Conservation (phyloP, 2,888 invertebrate genomes). For the Andricus curvator region DNA sequence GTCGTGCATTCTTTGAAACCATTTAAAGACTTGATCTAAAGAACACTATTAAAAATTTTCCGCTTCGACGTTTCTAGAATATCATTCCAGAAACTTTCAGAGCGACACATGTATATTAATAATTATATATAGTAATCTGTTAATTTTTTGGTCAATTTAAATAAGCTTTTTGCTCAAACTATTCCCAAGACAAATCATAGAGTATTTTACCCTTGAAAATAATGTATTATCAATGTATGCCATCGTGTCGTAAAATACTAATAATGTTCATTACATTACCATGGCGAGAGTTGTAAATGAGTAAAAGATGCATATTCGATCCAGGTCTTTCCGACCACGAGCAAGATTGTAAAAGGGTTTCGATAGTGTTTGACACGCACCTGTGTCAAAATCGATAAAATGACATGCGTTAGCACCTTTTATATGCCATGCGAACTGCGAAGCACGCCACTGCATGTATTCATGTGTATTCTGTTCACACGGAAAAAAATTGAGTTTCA, state of each 20-base stretch:
- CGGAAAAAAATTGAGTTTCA: too few relatives aligned
- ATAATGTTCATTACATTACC: neutral
- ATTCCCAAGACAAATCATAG: neutral
- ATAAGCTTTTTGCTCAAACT: too few relatives aligned
- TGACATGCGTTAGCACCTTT: neutral
- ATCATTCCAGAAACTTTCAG: too few relatives aligned
- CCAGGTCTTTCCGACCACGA: neutral
- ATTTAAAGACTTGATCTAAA: too few relatives aligned
- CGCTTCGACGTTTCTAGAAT: too few relatives aligned
- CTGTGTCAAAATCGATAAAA: neutral
- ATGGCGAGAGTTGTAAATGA: neutral
- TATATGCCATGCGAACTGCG: neutral
- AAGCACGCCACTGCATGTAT: neutral
- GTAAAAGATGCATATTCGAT: neutral
- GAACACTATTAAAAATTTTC: too few relatives aligned
- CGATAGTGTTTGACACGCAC: neutral
- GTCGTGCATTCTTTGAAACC: too few relatives aligned
- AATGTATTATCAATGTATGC: neutral
- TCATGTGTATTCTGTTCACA: neutral
- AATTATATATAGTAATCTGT: too few relatives aligned
- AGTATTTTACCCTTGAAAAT: conserved; percentile 2
- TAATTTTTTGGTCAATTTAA: too few relatives aligned
- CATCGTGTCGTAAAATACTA: neutral
- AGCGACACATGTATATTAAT: too few relatives aligned
- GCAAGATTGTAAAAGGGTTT: neutral